These are phyloP conservation scores for Portunus trituberculatus DNA, from an alignment of 1,140 invertebrate species.

Conservation along the genomic window DNA sequence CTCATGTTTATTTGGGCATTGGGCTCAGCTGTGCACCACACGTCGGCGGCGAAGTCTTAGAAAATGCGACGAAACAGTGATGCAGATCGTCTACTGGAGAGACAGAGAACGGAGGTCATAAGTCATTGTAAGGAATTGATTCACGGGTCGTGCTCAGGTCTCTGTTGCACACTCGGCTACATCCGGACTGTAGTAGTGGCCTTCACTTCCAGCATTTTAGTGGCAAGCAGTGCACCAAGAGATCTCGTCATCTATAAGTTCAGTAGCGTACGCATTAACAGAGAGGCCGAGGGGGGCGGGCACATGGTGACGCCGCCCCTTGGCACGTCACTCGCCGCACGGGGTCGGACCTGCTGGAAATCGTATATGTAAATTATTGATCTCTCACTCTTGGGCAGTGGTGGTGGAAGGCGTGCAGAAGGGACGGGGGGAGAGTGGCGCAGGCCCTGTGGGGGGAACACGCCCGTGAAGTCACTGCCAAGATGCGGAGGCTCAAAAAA, in stretches of 20 bases:
- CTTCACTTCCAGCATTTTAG: not conserved
- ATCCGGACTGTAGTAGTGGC: not conserved
- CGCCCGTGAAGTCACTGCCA: no score
- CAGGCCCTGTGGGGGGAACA: not conserved
- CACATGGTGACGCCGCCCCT: not conserved
- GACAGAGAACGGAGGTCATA: not conserved
- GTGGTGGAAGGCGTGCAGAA: not conserved
- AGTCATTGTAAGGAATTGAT: not conserved
- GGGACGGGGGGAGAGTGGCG: not conserved
- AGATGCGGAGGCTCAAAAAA: no score
- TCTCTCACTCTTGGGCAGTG: not conserved
- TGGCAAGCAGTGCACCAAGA: not conserved
- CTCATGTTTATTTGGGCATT: constrained; percentile 2
- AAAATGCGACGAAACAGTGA: not conserved
- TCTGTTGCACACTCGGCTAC: not conserved
- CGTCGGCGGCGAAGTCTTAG: not conserved
- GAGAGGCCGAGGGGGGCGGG: constrained; percentile 2
- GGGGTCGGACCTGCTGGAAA: not conserved
- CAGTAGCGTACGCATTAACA: not conserved
- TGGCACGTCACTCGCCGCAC: constrained; percentile 6
- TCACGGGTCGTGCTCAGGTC: not conserved
- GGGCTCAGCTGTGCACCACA: not conserved
- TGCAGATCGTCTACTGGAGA: constrained; percentile 9
- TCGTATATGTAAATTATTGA: not conserved
- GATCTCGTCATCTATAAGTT: not conserved